phyloP scores from a whole-genome alignment of 2,888 invertebrate species.

The Eumerus sabulonum region DNA sequence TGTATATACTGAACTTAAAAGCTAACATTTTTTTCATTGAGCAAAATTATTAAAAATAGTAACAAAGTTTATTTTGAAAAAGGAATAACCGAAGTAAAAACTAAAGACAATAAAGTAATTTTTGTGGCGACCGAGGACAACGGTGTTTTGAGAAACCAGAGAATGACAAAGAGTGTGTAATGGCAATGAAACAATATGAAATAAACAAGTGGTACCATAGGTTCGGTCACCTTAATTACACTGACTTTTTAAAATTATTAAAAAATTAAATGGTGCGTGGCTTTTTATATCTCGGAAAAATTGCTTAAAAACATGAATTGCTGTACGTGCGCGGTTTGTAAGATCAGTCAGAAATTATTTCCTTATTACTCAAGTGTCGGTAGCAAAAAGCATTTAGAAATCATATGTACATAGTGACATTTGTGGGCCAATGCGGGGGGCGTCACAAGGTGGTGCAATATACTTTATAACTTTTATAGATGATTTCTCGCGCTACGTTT shows the following conservation, averaged over 20 bases:
- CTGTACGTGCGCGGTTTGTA: not conserved
- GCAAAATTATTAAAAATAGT: not conserved
- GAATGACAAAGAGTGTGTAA: not conserved
- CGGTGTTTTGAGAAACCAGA: slow-evolving; percentile 7
- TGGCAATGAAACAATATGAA: not conserved
- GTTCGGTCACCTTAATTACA: not conserved
- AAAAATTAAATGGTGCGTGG: not conserved
- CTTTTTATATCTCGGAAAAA: not conserved
- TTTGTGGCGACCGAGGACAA: slow-evolving; percentile 4
- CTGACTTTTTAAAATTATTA: not conserved
- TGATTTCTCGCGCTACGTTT: not conserved
- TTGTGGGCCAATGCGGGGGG: not conserved
- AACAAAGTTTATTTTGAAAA: not conserved
- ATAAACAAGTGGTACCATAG: slow-evolving; percentile 1
- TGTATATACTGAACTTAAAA: slow-evolving; percentile 5
- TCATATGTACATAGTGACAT: not conserved
- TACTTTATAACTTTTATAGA: not conserved
- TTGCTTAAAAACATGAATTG: not conserved
- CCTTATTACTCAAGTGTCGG: not conserved
- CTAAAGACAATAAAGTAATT: slow-evolving; percentile 10
- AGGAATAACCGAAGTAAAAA: slow-evolving; percentile 2
- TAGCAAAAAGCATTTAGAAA: not conserved
- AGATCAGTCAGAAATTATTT: not conserved
- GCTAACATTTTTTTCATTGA: slow-evolving; percentile 8
- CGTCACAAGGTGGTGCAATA: not conserved